Evolutionary conservation across 1,140 invertebrate species (phyloP), one percentile per base, ranked within the genome.

Genomic region (Aricia agestis): DNA sequence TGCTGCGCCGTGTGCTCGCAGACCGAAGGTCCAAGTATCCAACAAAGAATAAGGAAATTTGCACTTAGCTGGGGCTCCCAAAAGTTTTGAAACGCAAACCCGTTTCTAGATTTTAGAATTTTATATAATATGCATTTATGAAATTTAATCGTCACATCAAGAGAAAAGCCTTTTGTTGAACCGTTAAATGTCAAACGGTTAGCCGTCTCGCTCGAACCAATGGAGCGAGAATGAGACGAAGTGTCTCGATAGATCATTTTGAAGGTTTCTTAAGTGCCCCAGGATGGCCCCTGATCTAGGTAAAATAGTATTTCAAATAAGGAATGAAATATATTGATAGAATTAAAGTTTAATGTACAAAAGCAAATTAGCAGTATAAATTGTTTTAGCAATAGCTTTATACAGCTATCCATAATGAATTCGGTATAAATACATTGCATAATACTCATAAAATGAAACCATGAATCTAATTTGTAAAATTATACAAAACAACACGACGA

Each of bases 341-440:
- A 63, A 63, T 19, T 63, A 63, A 19, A 63, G 59, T 63, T 63
- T 63, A 63, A 63, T 63, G 59, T 63, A 63, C 59, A 63, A 63
- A 63, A 63, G 59, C 59, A 63, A 63, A 63, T 63, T 63, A 63
- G 59, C 59, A 63, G 59, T 63, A 63, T 63, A 63, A 63, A 63
- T 63, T 25, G 59, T 63, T 63, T 63, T 63, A 63, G 18, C 10
- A 19, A 63, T 63, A 63, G 18, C 17, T 63, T 63, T 25, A 63
- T 52, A 42, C 36, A 36, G 17, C 32, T n/a, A 52, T 45, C 6
- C 36, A 67, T 42, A 45, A 9, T 67, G 59, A 63, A 63, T 63
- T 25, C 19, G 59, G 59, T 63, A 63, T 25, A 63, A 63, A 25
- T 63, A 63, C 59, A 63, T 63, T 63, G 59, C 59, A 25, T 63